phyloP scores from a whole-genome alignment of 2,797 vertebrate species.

The Morelia viridis region DNA sequence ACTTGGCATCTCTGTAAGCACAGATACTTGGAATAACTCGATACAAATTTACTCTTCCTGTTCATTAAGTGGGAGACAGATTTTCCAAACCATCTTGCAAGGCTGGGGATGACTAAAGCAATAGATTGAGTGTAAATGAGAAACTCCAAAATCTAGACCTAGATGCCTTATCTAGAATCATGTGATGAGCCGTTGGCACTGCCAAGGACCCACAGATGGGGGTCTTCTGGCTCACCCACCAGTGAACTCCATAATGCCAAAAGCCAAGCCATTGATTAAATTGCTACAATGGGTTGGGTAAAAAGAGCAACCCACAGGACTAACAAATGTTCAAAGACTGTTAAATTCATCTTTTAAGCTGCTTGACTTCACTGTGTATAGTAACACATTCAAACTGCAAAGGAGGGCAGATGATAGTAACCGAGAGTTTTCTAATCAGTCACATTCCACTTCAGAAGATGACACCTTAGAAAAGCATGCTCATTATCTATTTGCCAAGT shows the following conservation, averaged over 20 bases:
- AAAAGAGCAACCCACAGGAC: conserved; percentile 20
- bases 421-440: background rate
- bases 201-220: conserved; percentile 32
- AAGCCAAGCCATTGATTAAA: conserved; percentile 34
- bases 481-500: background rate
- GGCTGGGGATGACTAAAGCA: background rate
- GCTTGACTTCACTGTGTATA: conserved; percentile 28
- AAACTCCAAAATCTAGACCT: conserved; percentile 7
- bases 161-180: conserved; percentile 22
- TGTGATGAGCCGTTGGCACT: conserved; percentile 1
- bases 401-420: background rate
- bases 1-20: too few species aligned
- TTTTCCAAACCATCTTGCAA: background rate
- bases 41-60: background rate
- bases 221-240: conserved; percentile 29
- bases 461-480: background rate
- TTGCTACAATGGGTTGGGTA: conserved; percentile 32
- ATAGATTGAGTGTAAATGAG: conserved; percentile 5
- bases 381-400: conserved; percentile 21
- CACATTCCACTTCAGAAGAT: background rate
- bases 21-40: background rate
- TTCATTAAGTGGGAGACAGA: background rate
- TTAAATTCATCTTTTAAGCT: conserved; percentile 28
- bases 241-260: conserved; percentile 27
- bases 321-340: conserved; percentile 29